A percentile compares a stretch with the other conserved stretches of the same genome.
phyloP scores from a whole-genome alignment of 1,140 invertebrate species.

The Melipona quadrifasciata region DNA sequence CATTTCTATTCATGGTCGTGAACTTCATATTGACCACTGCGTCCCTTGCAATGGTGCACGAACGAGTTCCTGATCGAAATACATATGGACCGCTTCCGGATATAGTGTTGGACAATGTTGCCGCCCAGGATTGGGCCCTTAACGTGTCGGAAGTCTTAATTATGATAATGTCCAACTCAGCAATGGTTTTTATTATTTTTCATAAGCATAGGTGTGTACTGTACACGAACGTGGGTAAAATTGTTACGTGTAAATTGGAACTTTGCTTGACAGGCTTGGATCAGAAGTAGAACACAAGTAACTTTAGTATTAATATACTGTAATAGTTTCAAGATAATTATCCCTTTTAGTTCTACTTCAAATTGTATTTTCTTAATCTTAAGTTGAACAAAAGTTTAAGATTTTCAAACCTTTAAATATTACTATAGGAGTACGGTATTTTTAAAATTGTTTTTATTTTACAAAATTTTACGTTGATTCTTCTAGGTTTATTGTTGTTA shows the following conservation, averaged over 20 bases:
- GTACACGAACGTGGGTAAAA: not conserved
- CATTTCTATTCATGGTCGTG: conserved; percentile 84
- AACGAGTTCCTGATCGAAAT: conserved; percentile 89
- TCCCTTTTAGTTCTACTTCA: not conserved
- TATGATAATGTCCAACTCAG: conserved; percentile 88
- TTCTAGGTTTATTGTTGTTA: conserved; percentile 90
- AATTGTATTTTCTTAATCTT: not conserved
- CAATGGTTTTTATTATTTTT: conserved; percentile 89
- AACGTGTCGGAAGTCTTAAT: conserved; percentile 93
- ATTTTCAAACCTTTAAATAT: not conserved
- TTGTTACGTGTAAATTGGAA: not conserved
- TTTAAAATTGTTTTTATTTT: not conserved
- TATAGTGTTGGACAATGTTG: conserved; percentile 89
- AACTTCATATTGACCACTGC: conserved; percentile 85
- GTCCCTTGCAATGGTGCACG: conserved; percentile 92
- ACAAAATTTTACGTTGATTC: not conserved
- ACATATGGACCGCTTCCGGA: conserved; percentile 90
- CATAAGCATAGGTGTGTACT: conserved; percentile 89
- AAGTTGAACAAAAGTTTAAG: not conserved
- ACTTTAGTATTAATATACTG: not conserved
- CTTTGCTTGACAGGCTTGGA: conserved; percentile 5
- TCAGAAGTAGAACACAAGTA: conserved; percentile 26
- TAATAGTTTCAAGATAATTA: not conserved
- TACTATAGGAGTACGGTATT: not conserved
- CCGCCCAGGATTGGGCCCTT: conserved; percentile 89